Percentiles rank a stretch among this genome's conserved stretches.
phyloP scores from a whole-genome alignment of 2,113 vertebrate species.

The Crotalus horridus region DNA sequence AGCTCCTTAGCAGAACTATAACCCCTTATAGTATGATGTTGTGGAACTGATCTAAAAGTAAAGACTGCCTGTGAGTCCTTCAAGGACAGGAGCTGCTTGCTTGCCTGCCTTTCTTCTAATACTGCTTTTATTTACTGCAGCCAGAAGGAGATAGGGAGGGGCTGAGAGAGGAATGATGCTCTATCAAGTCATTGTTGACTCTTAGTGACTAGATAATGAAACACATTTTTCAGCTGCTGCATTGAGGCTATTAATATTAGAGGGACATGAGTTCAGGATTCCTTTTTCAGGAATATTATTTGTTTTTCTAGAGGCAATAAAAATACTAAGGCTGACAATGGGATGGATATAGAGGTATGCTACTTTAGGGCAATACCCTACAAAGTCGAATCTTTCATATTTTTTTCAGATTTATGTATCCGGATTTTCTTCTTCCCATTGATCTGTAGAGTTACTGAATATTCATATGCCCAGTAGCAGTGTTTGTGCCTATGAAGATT shows the following conservation, averaged over 20 bases:
- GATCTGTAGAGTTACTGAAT: conserved; percentile 20
- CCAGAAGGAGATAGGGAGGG: not conserved
- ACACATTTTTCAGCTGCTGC: conserved; percentile 1
- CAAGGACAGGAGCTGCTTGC: not conserved
- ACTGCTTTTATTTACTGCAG: not conserved
- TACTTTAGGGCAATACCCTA: not conserved
- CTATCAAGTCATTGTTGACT: not conserved
- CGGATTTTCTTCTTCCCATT: not conserved
- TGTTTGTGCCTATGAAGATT: not conserved
- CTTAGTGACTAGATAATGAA: not conserved
- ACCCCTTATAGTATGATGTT: not conserved
- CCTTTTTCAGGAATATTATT: conserved; percentile 24
- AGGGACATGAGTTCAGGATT: conserved; percentile 14
- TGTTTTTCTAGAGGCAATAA: not conserved
- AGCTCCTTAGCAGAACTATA: not conserved
- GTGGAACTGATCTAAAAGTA: not conserved
- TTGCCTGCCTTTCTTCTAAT: not conserved
- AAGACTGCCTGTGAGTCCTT: not conserved
- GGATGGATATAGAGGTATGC: not conserved
- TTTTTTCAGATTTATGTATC: not conserved
- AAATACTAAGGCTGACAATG: conserved; percentile 1
- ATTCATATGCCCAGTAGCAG: not conserved
- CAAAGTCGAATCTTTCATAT: not conserved
- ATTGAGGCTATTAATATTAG: conserved; percentile 20
- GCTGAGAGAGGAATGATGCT: not conserved